Evolutionary conservation across 1,140 invertebrate species (phyloP), one percentile per base, ranked within the genome.

Genomic region (Platyura marginata): DNA sequence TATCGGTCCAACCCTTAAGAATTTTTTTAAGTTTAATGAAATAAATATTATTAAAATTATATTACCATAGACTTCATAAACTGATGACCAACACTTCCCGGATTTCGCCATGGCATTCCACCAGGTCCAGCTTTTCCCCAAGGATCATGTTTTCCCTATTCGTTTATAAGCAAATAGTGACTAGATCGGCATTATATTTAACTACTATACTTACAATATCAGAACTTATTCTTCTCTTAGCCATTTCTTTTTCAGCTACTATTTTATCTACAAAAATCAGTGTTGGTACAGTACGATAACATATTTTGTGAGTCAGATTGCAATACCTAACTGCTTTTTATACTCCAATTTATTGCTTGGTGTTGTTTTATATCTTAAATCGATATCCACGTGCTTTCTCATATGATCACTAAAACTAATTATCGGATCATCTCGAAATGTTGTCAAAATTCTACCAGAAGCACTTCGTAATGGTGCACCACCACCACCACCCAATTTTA

Each of bases 21-120:
- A 29, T 29, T 8, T 6, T 29, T 29, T 29, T 29, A 13, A 29
- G 25, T 8, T 29, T 29, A 8, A 8, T 8, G 25, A 29, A 29
- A 8, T 8, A 29, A 29, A 29, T 29, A 29, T 8, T 29, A 29
- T 6, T 29, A 13, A 13, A 29, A 29, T 13, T 58, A 51, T 65
- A n/a, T n/a, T n/a, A 75, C 72, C 70, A 75, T 52, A n/a, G 72
- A 75, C 49, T 71, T 66, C 52, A 72, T 66, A 55, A 75, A 74
- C 44, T 69, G 62, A 47, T 65, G 57, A 46, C 72, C 73, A 42
- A 72, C 62, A 52, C 64, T 57, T 47, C 67, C 64, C 47, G 69
- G 72, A 60, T 69, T 67, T 49, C 71, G 63, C 72, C 72, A 74
- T 47, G 65, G 65, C 46, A 57, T 59, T 48, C 72, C 72, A 41